These are phyloP conservation scores for Drosophila repletoides DNA, from an alignment of 1,140 invertebrate species.

Conservation along the genomic window DNA sequence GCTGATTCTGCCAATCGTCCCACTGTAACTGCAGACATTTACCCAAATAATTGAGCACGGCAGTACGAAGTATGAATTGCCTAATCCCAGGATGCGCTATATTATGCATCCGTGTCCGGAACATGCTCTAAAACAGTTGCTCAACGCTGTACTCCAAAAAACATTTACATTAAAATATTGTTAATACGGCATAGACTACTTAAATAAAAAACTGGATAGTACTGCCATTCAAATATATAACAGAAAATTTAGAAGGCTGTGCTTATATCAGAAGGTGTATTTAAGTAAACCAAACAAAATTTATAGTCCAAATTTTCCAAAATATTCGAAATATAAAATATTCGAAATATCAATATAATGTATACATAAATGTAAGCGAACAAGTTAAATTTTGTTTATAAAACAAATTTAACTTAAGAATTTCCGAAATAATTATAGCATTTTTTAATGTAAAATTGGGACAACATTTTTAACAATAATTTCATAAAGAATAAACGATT, in stretches of 20 bases:
- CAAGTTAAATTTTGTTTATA: too few relatives aligned
- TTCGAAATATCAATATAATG: too few relatives aligned
- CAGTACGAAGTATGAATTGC: conserved; percentile 59
- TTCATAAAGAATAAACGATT: too few relatives aligned
- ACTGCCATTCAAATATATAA: background rate
- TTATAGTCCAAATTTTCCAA: too few relatives aligned
- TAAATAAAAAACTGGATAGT: background rate
- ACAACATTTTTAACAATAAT: too few relatives aligned
- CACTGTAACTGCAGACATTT: conserved; percentile 53
- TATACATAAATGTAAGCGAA: too few relatives aligned
- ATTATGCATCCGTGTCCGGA: conserved; percentile 30
- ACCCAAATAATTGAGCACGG: conserved; percentile 51
- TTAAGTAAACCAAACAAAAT: background rate
- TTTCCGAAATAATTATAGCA: too few relatives aligned
- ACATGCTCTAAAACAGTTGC: conserved; percentile 41
- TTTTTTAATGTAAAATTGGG: too few relatives aligned
- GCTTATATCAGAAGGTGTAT: too few relatives aligned
- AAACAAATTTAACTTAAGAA: background rate
- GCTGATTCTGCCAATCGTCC: conserved; percentile 45
- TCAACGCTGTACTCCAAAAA: background rate
- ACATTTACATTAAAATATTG: conserved; percentile 8
- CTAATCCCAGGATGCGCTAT: conserved; percentile 56
- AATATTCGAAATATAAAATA: too few relatives aligned
- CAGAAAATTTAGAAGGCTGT: too few relatives aligned
- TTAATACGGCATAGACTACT: background rate